Conservation (phyloP, 64 coral and sea anemone species). For the Stylophora pistillata region DNA sequence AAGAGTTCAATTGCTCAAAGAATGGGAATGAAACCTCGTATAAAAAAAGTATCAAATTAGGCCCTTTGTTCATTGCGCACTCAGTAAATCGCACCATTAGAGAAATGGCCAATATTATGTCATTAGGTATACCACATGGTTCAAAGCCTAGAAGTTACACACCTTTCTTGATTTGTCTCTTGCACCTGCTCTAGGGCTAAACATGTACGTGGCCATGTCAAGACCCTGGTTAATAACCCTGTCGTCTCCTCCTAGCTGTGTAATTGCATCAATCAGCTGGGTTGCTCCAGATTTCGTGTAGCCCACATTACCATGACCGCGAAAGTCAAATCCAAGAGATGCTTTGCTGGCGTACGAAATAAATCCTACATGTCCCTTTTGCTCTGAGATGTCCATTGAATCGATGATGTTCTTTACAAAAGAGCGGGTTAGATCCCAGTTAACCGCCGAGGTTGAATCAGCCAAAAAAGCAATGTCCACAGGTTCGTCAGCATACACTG, state of each 20-base stretch:
- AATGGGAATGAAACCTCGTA: no score
- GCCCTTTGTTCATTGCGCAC: no score
- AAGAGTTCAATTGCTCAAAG: no score
- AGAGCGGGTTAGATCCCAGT: slow-evolving; percentile 35
- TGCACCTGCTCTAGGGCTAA: slow-evolving; percentile 6
- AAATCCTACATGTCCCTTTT: slow-evolving; percentile 41
- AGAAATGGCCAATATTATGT: no score
- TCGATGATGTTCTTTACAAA: slow-evolving; percentile 45
- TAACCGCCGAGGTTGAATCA: slow-evolving; percentile 37
- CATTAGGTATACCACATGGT: no score
- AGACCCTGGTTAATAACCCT: slow-evolving; percentile 42
- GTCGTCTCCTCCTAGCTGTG: slow-evolving; percentile 11
- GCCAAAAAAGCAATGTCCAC: slow-evolving; percentile 55
- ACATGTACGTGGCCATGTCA: slow-evolving; percentile 26
- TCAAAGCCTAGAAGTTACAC: background rate
- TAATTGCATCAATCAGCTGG: slow-evolving; percentile 37
- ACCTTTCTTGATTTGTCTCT: slow-evolving; percentile 57
- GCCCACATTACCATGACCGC: slow-evolving; percentile 8
- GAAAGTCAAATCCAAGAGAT: slow-evolving; percentile 31
- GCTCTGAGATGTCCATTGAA: slow-evolving; percentile 53
- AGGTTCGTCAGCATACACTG: slow-evolving; percentile 12
- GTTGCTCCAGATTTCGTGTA: slow-evolving; percentile 18
- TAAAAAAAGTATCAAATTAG: no score
- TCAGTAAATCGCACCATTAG: no score
- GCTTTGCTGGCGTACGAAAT: slow-evolving; percentile 34